Conservation (phyloP, 1,140 invertebrate genomes). For the Sinonovacula constricta region DNA sequence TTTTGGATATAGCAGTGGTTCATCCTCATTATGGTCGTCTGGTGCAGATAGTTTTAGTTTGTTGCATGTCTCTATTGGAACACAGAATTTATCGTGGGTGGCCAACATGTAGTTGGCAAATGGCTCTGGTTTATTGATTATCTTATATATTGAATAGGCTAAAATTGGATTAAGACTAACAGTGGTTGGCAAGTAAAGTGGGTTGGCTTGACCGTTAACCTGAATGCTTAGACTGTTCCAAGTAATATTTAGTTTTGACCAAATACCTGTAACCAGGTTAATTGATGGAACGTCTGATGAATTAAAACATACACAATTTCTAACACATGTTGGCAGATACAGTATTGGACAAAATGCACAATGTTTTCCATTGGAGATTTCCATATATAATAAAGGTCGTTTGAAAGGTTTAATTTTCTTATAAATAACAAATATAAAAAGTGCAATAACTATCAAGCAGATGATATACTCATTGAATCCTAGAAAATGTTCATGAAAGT, state of each 20-base stretch:
- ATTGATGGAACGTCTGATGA: not conserved
- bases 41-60: too few relatives aligned
- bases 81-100: too few relatives aligned
- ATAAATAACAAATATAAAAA: not conserved
- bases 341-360: slow-evolving; percentile 12
- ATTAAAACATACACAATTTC: too few relatives aligned
- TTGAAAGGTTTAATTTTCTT: not conserved
- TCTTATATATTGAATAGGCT: not conserved
- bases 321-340: not conserved
- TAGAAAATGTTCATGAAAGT: not conserved
- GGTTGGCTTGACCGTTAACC: not conserved
- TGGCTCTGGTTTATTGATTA: not conserved
- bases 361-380: not conserved
- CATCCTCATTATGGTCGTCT: too few relatives aligned
- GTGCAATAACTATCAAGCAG: not conserved
- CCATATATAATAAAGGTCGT: not conserved
- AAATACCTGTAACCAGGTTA: not conserved
- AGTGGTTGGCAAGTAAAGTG: not conserved
- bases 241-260: too few relatives aligned
- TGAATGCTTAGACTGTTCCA: not conserved
- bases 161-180: not conserved
- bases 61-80: too few relatives aligned
- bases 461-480: slow-evolving; percentile 7
- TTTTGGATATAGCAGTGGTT: too few relatives aligned
- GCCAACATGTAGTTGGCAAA: too few relatives aligned